A percentile compares a stretch with the other conserved stretches of the same genome.
Evolutionary conservation across 2,113 vertebrate genomes (phyloP).

Genomic region (Oenanthe melanoleuca): DNA sequence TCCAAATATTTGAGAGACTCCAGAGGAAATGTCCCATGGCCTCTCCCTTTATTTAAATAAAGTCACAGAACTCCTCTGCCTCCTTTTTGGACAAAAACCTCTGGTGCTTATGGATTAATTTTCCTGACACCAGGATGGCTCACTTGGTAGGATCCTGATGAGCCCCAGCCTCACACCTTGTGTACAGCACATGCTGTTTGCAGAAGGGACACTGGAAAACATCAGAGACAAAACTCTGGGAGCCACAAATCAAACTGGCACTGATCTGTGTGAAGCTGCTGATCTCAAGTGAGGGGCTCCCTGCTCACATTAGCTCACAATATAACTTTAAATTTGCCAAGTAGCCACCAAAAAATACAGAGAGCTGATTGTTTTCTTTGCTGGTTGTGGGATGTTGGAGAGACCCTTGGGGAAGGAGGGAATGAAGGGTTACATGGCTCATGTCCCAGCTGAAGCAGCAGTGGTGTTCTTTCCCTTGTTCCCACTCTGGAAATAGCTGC

Average conservation of each 20-base stretch:
- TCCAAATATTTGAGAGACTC: accelerated
- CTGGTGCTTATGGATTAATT: not conserved
- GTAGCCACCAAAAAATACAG: not conserved
- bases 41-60: not conserved
- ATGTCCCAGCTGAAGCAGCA: not conserved
- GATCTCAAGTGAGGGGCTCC: not conserved
- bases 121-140: not conserved
- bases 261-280: not conserved
- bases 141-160: not conserved
- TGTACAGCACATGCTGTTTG: not conserved
- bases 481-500: not conserved
- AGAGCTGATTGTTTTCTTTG: not conserved
- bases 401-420: not conserved
- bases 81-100: not conserved
- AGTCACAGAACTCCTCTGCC: not conserved
- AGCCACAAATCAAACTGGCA: not conserved
- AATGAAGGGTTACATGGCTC: not conserved
- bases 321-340: not conserved
- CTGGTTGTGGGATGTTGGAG: not conserved
- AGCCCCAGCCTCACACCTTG: not conserved
- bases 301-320: not conserved
- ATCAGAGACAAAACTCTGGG: not conserved
- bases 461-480: not conserved
- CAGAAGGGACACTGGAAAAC: not conserved
- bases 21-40: not conserved